Evolutionary conservation across 2,888 invertebrate genomes (phyloP).

Genomic region (Onchidella celtica): DNA sequence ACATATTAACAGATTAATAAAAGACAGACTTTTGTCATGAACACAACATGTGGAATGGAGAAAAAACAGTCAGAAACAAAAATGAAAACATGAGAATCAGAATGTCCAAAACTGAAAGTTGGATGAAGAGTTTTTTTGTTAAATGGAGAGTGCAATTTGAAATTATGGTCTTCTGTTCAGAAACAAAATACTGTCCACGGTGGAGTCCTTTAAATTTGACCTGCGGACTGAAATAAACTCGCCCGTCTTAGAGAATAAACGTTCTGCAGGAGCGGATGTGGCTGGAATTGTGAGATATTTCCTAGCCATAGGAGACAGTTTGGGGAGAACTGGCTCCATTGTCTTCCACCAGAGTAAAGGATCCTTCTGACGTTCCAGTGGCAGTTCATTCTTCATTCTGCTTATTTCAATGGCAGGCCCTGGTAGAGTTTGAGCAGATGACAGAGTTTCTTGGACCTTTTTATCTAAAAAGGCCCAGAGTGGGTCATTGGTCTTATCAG

Average conservation of each 20-base stretch:
- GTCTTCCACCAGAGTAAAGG: neutral
- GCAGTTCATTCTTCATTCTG: neutral
- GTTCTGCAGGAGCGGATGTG: neutral
- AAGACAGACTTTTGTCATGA: too few relatives aligned
- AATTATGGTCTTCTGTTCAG: neutral
- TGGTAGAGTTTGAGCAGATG: neutral
- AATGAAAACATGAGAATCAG: too few relatives aligned
- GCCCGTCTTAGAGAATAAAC: neutral
- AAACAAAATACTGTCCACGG: conserved; percentile 18
- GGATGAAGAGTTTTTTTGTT: too few relatives aligned
- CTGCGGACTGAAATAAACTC: neutral
- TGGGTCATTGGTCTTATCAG: too few relatives aligned
- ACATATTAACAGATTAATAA: too few relatives aligned
- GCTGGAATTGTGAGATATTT: neutral
- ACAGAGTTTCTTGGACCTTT: neutral
- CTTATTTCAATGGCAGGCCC: neutral
- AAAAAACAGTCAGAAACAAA: too few relatives aligned
- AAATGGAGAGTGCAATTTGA: too few relatives aligned
- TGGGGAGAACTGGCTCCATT: neutral
- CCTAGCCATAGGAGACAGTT: neutral
- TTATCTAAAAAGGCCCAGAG: neutral
- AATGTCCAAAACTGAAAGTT: too few relatives aligned
- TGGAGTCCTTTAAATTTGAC: neutral
- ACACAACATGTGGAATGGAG: too few relatives aligned
- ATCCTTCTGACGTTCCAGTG: neutral